Evolutionary conservation across 2,888 invertebrate genomes (phyloP).

Genomic region (Dryococelus australis): DNA sequence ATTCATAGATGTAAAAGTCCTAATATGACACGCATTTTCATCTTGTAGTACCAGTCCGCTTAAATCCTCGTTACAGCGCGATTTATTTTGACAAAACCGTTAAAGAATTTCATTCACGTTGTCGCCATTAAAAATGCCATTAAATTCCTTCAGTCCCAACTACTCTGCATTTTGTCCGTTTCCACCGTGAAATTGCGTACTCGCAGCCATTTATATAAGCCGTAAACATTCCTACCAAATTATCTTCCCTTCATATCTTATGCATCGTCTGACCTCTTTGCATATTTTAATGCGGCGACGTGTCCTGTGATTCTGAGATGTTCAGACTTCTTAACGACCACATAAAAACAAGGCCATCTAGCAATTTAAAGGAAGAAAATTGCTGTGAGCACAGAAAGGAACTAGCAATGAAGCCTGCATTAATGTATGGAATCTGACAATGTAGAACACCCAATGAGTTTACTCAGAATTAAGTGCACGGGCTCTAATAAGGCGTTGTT

Average conservation of each 20-base stretch:
- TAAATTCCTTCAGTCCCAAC: not conserved
- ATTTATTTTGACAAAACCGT: not conserved
- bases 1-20: too few species aligned
- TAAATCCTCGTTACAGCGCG: too few species aligned
- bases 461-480: constrained; percentile 10
- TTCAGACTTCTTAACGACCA: not conserved
- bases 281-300: constrained; percentile 20
- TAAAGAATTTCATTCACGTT: not conserved
- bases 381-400: not conserved
- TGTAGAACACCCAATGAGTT: not conserved
- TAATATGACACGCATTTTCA: too few species aligned
- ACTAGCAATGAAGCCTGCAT: not conserved
- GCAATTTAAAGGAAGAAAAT: not conserved
- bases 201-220: constrained; percentile 16
- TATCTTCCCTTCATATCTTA: constrained; percentile 11
- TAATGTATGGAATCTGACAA: not conserved
- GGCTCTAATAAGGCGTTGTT: constrained; percentile 1
- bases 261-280: constrained; percentile 9
- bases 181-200: constrained; percentile 2
- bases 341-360: not conserved
- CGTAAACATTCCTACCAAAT: constrained; percentile 10
- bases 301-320: constrained; percentile 21
- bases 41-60: too few species aligned
- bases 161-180: not conserved
- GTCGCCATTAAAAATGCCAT: not conserved